Base-by-base conservation (phyloP, 2,888 invertebrate genomes). In the Physocephala rufipes region DNA sequence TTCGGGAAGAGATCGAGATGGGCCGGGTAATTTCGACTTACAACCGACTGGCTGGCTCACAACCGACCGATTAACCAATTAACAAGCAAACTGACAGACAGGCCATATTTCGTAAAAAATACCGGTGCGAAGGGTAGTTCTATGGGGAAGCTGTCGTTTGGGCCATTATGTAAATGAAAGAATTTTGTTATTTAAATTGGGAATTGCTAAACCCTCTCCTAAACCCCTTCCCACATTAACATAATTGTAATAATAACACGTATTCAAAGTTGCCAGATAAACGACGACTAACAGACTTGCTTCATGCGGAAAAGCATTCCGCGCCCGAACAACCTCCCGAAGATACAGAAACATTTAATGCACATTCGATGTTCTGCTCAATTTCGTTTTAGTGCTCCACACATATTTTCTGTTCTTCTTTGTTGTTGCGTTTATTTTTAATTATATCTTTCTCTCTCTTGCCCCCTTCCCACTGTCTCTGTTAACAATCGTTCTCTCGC, bases 281-380 rank as follows among this genome's bases (percentile, higher is more conserved):
- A 58, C 21, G 43, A n/a, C 13, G 16, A 36, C 36, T 36, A 4
- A 9, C 36, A 7, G 36, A 36, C 36, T 36, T 36, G 36, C 36
- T 36, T 36, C 9, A 9, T 9, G 5, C 63, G 24, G 21, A 13
- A 36, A 19, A n/a, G 59, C n/a, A 26, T 21, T n/a, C 5, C 21
- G 51, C 47, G 51, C 30, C 21, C 19, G 51, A 53, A 30, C 7
- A 16, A 24, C 51, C 9, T n/a, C n/a, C 36, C 2, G 51, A 66
- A 53, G 24, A 15, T 24, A 58, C 45, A 65, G 58, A 9, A 36
- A 36, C 47, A 55, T 63, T 70, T 70, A 70, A 70, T 70, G 70
- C 64, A 70, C 70, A 70, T 70, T 64, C 64, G 70, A 70, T 70
- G 70, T 70, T 70, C 58, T 47, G 30, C 21, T 61, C 24, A 36